Percentiles rank a stretch among this genome's conserved stretches.
phyloP scores from a whole-genome alignment of 2,113 vertebrate species.

The Asarcornis scutulata region DNA sequence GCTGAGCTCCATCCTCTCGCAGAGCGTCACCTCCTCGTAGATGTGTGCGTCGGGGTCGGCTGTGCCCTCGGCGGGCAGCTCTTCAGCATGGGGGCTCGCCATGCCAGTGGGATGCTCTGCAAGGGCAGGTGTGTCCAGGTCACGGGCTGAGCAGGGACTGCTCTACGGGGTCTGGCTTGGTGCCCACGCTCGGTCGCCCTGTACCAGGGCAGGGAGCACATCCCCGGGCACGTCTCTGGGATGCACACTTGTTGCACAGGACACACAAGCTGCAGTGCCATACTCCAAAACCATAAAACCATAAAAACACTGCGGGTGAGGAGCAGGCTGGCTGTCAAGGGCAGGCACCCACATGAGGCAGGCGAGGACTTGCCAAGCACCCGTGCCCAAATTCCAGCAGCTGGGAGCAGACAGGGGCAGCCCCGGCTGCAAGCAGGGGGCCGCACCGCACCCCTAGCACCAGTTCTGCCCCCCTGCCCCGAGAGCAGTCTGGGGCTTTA shows the following conservation, averaged over 20 bases:
- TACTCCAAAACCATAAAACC: not conserved
- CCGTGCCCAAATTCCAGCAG: fast-evolving
- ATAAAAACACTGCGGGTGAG: not conserved
- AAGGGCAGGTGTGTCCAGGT: not conserved
- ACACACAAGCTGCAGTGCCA: not conserved
- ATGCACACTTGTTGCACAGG: not conserved
- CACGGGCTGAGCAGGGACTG: not conserved
- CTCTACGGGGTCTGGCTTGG: not conserved
- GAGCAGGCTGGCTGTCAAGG: not conserved
- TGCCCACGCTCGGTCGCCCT: fast-evolving
- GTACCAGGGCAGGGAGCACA: not conserved
- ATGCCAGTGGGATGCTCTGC: slow-evolving; percentile 70
- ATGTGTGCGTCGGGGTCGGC: not conserved
- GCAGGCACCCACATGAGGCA: not conserved
- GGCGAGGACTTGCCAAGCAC: not conserved
- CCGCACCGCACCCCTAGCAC: not conserved
- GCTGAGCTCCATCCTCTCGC: slow-evolving; percentile 74
- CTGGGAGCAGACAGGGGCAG: not conserved
- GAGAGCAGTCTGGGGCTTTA: not conserved
- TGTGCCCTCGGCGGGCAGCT: not conserved
- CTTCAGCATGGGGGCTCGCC: slow-evolving; percentile 62
- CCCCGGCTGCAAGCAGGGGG: not conserved
- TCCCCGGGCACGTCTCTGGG: not conserved
- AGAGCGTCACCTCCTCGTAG: slow-evolving; percentile 50
- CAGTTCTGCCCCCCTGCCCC: fast-evolving